Percentiles rank a stretch among this genome's conserved stretches.
Conservation (phyloP, 2,797 vertebrate genomes). For the Podarcis lilfordi region DNA sequence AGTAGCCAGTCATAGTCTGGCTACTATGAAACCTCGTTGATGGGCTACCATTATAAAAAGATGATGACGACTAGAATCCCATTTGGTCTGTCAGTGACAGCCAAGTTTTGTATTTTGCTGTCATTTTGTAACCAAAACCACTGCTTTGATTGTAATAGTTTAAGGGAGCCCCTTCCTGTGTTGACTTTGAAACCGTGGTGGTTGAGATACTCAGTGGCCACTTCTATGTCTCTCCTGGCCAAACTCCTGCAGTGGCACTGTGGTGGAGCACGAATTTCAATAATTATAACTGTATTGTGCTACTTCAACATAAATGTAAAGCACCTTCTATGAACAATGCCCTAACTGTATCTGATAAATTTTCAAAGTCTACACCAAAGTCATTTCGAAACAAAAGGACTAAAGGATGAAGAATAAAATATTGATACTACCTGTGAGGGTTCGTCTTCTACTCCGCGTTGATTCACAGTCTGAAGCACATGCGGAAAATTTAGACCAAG, state of each 20-base stretch:
- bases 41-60: background rate
- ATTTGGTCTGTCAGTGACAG: background rate
- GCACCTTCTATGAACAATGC: background rate
- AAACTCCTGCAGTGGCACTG: background rate
- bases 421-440: slow-evolving; percentile 84
- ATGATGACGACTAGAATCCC: background rate
- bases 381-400: background rate
- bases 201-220: background rate
- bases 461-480: slow-evolving; percentile 84
- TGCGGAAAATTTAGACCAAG: slow-evolving; percentile 92
- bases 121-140: background rate
- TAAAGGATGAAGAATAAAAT: background rate
- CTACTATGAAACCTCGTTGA: background rate
- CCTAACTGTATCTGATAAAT: background rate
- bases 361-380: background rate
- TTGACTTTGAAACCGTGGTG: background rate
- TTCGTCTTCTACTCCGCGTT: slow-evolving; percentile 79
- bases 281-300: background rate
- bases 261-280: background rate
- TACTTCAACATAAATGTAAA: background rate
- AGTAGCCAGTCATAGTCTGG: background rate
- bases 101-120: background rate
- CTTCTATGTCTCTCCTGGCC: background rate
- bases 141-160: background rate
- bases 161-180: background rate